Base-by-base conservation (phyloP, 2,888 invertebrate species). In the Phyto melanocephala region DNA sequence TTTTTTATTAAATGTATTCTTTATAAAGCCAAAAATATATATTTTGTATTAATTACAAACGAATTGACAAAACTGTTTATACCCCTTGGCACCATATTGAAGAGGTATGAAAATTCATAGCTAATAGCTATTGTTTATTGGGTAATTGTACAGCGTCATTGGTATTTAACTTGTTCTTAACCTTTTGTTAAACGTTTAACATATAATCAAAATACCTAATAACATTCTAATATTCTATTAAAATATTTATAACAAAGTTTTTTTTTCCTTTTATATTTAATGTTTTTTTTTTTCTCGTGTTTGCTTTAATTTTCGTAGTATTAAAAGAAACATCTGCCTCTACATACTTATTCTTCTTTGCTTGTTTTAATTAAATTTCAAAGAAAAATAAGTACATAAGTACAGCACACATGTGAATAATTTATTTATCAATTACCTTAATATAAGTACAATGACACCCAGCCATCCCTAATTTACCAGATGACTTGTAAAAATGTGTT, bases 381-480 rank as follows among this genome's bases (percentile, higher is more conserved):
- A 76, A 24, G 37, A 47, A 3, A 76, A 37, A 17, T 37, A 35
- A 28, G 17, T 50, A 6, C 1, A 0, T 0, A n/a, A 1, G 5
- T 6, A 8, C 8, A 33, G 7, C 7, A 37, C 6, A 40, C 17
- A 35, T 37, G 45, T 37, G 65, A 35, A 65, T 65, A 65, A 75
- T 75, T 67, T 24, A 50, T 65, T 8, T 37, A 47, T 58, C 67
- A 75, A 65, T 67, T 67, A 75, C 58, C 65, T 65, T 22, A 17
- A 58, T 58, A 28, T 15, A 7, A 35, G 24, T 45, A 47, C 52
- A 63, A 35, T 65, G 35, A 60, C 47, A 71, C 1, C 33, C 47
- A 71, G 0, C 33, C 24, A 58, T 47, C 24, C 40, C 47, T 47
- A 47, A 24, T 40, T 11, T 22, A 5, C 11, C n/a, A 24, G n/a